phyloP scores from a whole-genome alignment of 2,797 vertebrate species.

The Sebastes taczanowskii region DNA sequence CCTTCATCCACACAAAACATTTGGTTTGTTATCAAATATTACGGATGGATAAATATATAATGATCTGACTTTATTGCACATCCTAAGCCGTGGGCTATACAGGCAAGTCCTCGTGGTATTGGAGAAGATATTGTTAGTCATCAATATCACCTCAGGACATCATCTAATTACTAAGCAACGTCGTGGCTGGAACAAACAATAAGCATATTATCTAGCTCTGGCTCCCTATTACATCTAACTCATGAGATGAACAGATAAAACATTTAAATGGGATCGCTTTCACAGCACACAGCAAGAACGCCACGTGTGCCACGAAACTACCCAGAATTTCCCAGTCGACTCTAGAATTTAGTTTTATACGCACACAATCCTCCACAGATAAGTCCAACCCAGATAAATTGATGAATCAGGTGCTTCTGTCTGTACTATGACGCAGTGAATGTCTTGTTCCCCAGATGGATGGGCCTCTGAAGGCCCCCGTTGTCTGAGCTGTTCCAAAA shows the following conservation, averaged over 20 bases:
- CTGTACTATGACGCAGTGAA: neutral
- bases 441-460: slow-evolving; percentile 36
- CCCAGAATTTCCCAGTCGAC: slow-evolving; percentile 10
- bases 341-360: neutral
- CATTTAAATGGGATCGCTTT: slow-evolving; percentile 23
- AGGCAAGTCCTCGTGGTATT: slow-evolving; percentile 10
- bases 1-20: neutral
- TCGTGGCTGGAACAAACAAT: slow-evolving; percentile 31
- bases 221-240: slow-evolving; percentile 19
- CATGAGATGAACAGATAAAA: slow-evolving; percentile 22
- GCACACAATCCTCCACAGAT: slow-evolving; percentile 10
- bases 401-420: slow-evolving; percentile 24
- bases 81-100: slow-evolving; percentile 6
- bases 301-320: neutral
- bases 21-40: slow-evolving; percentile 14
- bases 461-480: slow-evolving; percentile 14
- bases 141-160: slow-evolving; percentile 51
- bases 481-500: slow-evolving; percentile 17
- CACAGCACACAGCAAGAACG: neutral
- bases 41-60: neutral
- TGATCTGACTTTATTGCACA: slow-evolving; percentile 30
- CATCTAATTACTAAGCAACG: slow-evolving; percentile 33
- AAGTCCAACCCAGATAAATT: neutral
- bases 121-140: slow-evolving; percentile 24
- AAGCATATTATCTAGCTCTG: slow-evolving; percentile 17